Evolutionary conservation across 2,797 vertebrate genomes (phyloP), one percentile per base, ranked within the genome.

Genomic region (Enteromius viviparus): DNA sequence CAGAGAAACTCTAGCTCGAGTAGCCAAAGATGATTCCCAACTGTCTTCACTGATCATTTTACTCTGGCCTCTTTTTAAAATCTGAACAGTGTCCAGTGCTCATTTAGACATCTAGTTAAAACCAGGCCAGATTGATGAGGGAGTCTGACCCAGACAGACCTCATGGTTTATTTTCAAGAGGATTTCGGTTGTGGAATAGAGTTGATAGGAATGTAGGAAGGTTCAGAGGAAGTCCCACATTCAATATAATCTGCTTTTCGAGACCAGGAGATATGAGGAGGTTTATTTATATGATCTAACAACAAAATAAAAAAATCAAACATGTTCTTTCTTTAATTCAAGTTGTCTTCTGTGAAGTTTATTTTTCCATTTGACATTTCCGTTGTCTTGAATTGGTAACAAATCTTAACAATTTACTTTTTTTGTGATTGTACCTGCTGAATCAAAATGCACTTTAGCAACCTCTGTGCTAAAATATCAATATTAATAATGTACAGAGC

Each of bases 81-180:
- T 72, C 71, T 88, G 68, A 69, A 64, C 75, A 79, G 71, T 80
- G 78, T 81, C 69, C 76, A 81, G 62, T 62, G 81, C 83, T 76
- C 17, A 60, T 55, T 76, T 74, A 68, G 74, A 79, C 69, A 51
- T 71, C 60, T 76, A 82, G 81, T 76, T 68, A 68, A 76, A 76
- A 77, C 62, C 65, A 79, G 72, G 81, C 78, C 69, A 79, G 72
- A 42, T 76, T 76, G 81, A 76, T 80, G 34, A 76, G 49, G 6
- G 60, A 71, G 76, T 45, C 79, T 78, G 75, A 65, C 65, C 70
- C 78, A 79, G 75, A 85, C 64, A 66, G 78, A 75, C 78, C 77
- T 45, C 29, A 32, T 11, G 34, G 79, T 82, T 70, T 82, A 76
- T 76, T 76, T 85, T 84, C 49, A 74, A 78, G 64, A 80, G 68